Conservation (phyloP, 2,113 vertebrate genomes). For the Amazona vittata region DNA sequence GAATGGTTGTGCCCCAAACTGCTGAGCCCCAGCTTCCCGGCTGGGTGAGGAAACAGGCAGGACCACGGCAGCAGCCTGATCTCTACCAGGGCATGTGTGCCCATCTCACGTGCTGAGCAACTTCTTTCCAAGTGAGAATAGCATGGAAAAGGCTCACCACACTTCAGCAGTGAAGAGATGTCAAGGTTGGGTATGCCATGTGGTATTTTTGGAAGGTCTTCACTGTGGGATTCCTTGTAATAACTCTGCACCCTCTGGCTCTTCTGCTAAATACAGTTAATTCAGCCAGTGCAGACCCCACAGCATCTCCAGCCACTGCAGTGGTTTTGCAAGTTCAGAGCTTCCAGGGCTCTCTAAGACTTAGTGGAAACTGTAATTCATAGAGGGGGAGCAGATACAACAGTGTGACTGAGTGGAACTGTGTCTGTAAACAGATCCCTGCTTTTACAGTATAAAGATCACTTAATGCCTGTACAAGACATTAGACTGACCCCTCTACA, state of each 20-base stretch:
- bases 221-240: background rate
- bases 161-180: background rate
- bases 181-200: background rate
- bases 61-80: background rate
- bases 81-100: accelerated
- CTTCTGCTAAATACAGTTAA: background rate
- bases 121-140: background rate
- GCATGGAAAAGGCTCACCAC: background rate
- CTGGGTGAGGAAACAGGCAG: background rate
- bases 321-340: background rate
- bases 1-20: background rate
- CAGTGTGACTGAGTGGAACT: background rate
- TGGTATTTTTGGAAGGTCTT: background rate
- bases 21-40: background rate
- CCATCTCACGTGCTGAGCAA: background rate
- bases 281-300: background rate
- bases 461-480: background rate
- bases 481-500: background rate
- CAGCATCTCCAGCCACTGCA: background rate
- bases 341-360: background rate
- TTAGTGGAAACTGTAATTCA: background rate
- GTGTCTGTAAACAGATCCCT: background rate
- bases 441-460: background rate
- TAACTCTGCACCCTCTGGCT: background rate
- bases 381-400: background rate